Conservation (phyloP, 2,113 vertebrate species). For the Oceanites oceanicus region DNA sequence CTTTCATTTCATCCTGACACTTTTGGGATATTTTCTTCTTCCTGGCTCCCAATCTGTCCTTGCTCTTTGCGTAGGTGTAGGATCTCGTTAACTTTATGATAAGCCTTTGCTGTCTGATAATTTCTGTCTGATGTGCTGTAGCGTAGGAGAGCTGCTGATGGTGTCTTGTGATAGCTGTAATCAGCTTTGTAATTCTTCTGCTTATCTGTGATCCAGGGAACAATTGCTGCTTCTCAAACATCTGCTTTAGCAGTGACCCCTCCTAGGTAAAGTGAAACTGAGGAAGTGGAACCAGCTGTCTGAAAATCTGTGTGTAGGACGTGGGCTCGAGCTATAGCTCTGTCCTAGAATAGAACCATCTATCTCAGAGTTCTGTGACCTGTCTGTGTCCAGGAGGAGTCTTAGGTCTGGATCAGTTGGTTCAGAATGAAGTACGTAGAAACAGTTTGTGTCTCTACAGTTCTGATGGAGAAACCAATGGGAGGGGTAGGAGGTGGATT, state of each 20-base stretch:
- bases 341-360: background rate
- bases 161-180: constrained; percentile 12
- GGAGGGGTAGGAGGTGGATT: background rate
- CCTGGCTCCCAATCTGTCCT: background rate
- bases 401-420: background rate
- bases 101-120: background rate
- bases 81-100: background rate
- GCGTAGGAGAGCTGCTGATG: background rate
- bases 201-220: constrained; percentile 3
- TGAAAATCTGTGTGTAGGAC: background rate
- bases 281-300: background rate
- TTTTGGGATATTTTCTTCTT: background rate
- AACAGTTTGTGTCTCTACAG: background rate
- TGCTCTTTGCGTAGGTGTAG: background rate
- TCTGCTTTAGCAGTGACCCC: background rate
- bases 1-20: background rate
- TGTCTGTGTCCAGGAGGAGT: background rate
- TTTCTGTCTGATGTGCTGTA: background rate
- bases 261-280: background rate
- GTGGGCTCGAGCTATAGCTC: background rate
- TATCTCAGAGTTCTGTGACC: background rate
- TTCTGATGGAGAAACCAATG: background rate
- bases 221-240: background rate
- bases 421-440: background rate
- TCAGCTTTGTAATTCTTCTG: background rate